phyloP scores from a whole-genome alignment of 2,888 invertebrate genomes.

The Megastigmus dorsalis region DNA sequence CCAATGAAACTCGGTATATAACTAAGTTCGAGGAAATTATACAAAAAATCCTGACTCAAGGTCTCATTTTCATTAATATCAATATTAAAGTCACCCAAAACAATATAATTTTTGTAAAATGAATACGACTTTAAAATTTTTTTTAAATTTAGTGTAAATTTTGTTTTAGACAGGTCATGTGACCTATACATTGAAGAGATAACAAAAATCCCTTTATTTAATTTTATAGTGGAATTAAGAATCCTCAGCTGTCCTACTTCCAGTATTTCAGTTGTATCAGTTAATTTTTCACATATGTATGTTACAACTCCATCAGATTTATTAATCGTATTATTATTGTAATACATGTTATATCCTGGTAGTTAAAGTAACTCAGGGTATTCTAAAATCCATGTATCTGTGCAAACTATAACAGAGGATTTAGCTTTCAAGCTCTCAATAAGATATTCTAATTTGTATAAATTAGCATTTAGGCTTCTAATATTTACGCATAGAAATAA shows the following conservation, averaged over 20 bases:
- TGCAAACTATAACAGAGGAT: constrained; percentile 20
- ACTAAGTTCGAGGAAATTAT: too few relatives aligned
- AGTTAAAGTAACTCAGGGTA: background rate
- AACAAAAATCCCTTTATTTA: background rate
- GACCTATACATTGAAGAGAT: constrained; percentile 20
- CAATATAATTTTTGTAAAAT: too few relatives aligned
- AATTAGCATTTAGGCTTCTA: too few relatives aligned
- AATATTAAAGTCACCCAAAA: too few relatives aligned
- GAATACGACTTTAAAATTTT: background rate
- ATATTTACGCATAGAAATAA: too few relatives aligned
- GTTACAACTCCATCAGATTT: constrained; percentile 16
- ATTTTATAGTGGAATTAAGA: background rate
- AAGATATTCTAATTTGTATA: constrained; percentile 21
- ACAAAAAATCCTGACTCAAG: too few relatives aligned
- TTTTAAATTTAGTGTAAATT: constrained; percentile 5
- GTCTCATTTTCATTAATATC: too few relatives aligned
- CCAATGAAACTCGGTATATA: too few relatives aligned
- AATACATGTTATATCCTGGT: too few relatives aligned
- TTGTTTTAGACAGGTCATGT: background rate
- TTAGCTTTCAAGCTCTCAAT: constrained; percentile 6
- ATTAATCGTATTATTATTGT: constrained; percentile 29
- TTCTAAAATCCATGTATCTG: constrained; percentile 15
- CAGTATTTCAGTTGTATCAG: background rate
- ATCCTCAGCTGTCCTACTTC: background rate
- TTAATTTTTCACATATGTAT: background rate